Evolutionary conservation across 2,113 vertebrate genomes (phyloP).

Genomic region (Mesembrinibis cayennensis): DNA sequence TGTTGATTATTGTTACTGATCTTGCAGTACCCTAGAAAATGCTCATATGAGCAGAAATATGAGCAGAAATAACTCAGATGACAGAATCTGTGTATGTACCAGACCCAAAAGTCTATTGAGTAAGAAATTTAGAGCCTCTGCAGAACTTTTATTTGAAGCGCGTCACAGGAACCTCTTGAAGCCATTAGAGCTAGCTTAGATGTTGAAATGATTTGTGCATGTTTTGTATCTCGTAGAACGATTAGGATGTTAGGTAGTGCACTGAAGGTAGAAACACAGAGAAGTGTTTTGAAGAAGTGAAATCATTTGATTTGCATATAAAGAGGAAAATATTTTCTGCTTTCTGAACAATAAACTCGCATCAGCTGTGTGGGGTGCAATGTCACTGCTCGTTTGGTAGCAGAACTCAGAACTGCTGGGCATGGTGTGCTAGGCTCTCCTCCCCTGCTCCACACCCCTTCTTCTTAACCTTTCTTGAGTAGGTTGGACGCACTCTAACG

Average conservation of each 20-base stretch:
- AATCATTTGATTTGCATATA: rapidly evolving
- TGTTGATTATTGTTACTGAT: background rate
- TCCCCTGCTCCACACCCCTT: background rate
- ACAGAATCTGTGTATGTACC: background rate
- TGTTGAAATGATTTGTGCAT: background rate
- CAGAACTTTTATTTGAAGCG: background rate
- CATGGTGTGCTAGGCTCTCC: background rate
- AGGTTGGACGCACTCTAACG: background rate
- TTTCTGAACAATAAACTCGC: background rate
- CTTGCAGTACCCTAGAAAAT: background rate
- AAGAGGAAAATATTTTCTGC: background rate
- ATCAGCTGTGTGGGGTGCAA: background rate
- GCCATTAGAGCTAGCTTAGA: background rate
- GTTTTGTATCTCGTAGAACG: rapidly evolving
- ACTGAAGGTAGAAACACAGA: background rate
- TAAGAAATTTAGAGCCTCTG: background rate
- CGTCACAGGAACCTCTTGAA: background rate
- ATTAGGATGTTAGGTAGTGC: background rate
- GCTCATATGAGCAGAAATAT: background rate
- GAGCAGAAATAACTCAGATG: background rate
- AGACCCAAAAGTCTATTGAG: background rate
- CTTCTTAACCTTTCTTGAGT: background rate
- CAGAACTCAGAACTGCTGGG: background rate
- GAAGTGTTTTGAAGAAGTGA: background rate
- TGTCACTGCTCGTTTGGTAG: background rate